These are phyloP conservation scores for Seladonia tumulorum DNA, from an alignment of 2,888 invertebrate genomes.

Conservation along the genomic window DNA sequence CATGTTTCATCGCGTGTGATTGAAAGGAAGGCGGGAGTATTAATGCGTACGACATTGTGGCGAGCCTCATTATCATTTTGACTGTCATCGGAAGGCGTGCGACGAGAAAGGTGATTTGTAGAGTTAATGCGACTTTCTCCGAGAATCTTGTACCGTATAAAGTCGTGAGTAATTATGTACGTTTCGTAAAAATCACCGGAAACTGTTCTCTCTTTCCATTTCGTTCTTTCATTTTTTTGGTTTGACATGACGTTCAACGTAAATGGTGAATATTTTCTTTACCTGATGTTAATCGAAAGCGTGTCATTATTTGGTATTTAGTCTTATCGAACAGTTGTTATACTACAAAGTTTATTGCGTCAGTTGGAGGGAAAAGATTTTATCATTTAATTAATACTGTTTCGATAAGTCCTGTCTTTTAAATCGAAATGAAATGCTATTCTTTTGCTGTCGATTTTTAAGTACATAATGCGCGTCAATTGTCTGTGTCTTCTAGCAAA, in stretches of 20 bases:
- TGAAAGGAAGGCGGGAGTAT: conserved; percentile 18
- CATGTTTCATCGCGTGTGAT: background rate
- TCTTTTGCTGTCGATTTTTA: too few relatives aligned
- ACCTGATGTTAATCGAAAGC: too few relatives aligned
- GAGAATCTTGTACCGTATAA: conserved; percentile 17
- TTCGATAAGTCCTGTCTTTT: too few relatives aligned
- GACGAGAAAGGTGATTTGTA: conserved; percentile 6
- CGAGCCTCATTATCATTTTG: conserved; percentile 29
- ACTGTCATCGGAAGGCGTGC: background rate
- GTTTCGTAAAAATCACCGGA: conserved; percentile 3
- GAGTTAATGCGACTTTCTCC: conserved; percentile 36
- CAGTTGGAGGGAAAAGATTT: too few relatives aligned
- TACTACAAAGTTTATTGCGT: too few relatives aligned
- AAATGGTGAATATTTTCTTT: too few relatives aligned
- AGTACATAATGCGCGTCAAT: too few relatives aligned
- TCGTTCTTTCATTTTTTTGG: background rate
- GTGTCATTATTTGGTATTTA: too few relatives aligned
- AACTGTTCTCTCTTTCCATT: background rate
- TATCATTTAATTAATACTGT: too few relatives aligned
- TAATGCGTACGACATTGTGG: conserved; percentile 17
- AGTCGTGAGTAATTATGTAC: conserved; percentile 16
- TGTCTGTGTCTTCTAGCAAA: too few relatives aligned
- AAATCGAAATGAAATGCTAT: too few relatives aligned
- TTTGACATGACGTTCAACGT: background rate
- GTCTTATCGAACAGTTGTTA: too few relatives aligned